Conservation (phyloP, 2,797 vertebrate species). For the Ptychobarbus kaznakovi region DNA sequence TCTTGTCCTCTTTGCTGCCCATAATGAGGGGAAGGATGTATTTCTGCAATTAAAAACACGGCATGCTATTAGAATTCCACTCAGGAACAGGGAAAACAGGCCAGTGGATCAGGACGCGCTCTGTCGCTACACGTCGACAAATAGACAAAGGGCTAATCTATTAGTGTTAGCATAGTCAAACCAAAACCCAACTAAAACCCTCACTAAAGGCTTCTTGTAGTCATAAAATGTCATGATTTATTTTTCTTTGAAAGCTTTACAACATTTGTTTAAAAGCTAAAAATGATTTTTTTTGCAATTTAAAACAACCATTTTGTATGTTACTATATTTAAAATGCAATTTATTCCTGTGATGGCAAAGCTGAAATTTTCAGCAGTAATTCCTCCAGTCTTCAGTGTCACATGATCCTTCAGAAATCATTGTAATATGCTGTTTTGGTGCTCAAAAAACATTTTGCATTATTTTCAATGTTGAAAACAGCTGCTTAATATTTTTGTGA, state of each 20-base stretch:
- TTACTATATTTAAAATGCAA: background rate
- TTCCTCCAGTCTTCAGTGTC: background rate
- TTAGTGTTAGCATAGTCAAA: background rate
- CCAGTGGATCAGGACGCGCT: conserved; percentile 15
- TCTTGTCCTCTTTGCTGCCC: conserved; percentile 96
- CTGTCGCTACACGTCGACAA: conserved; percentile 29
- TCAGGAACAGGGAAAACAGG: conserved; percentile 59
- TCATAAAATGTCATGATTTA: background rate
- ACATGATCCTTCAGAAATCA: background rate
- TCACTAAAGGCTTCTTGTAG: background rate
- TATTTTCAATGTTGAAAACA: background rate
- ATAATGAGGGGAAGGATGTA: conserved; percentile 97
- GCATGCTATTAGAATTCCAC: conserved; percentile 78
- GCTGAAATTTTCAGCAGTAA: too few relatives aligned
- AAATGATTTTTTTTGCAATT: too few relatives aligned
- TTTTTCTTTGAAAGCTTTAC: background rate
- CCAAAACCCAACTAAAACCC: background rate
- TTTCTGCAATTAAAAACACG: conserved; percentile 90
- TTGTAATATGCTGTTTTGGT: background rate
- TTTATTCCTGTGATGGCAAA: background rate
- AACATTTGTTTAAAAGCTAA: background rate
- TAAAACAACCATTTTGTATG: background rate
- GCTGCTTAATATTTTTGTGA: background rate
- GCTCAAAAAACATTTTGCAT: background rate
- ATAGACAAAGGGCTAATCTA: conserved; percentile 29